Evolutionary conservation across 64 coral and sea anemone genomes (phyloP), one percentile per base, ranked within the genome.

Genomic region (Montipora capricornis): DNA sequence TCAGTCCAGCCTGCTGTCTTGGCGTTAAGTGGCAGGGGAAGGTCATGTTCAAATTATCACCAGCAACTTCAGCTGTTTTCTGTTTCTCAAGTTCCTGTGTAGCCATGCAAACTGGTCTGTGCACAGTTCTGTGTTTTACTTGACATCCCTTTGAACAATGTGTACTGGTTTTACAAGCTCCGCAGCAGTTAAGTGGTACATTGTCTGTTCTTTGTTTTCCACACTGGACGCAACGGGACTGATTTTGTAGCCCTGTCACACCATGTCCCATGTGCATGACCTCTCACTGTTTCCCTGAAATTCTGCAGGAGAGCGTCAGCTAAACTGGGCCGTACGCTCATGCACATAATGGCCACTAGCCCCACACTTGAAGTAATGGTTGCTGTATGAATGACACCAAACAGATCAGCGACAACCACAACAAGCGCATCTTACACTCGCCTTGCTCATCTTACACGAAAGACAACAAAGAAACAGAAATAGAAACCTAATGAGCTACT

Each of bases 231-330:
- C 52, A 55, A 55, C 2, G 52, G 52, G 52, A 55, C 52, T 55
- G 52, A 55, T 55, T 55, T 68, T 20, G 15, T 71, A 4, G 47
- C 53, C 37, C 84, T 37, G 53, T 66, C 89, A 89, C 75, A 81
- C 47, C 92, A 86, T 94, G 84, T 94, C 92, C 92, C 76, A 19
- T 62, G 76, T 86, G 80, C 37, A 85, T 82, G 89, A 76, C 85
- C 29, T 10, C 68, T 37, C 49, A 16, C 46, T 15, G 92, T 89
- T 94, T 94, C 85, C 87, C 77, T 50, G 37, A 67, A 55, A 64
- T 67, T 17, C 82, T 68, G 22, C 50, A 66, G 61, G 61, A 74
- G 52, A 10, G 76, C 15, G 76, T 78, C 76, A 47, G 76, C 76
- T 78, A 47, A 77, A 77, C 44, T 77, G 75, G 44, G 76, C 76